phyloP scores from a whole-genome alignment of 30 jellyfish, hydroid and myxozoan genomes.

The Aurelia sp. region DNA sequence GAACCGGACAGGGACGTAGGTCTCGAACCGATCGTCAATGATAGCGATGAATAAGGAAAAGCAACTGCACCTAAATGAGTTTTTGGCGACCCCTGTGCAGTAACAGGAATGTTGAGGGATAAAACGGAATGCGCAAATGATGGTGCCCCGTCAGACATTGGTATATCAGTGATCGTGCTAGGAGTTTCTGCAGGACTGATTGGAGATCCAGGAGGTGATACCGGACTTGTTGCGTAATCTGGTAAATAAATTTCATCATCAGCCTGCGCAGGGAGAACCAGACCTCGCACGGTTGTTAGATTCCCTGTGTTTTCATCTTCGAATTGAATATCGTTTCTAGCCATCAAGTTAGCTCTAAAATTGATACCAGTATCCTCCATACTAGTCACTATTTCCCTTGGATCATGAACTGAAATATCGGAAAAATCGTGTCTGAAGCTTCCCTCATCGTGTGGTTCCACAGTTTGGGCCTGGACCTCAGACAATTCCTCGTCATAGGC shows the following conservation, averaged over 20 bases:
- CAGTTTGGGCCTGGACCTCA: not conserved
- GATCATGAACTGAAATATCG: not conserved
- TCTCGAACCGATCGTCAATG: conserved; percentile 73
- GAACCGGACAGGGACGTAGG: conserved; percentile 67
- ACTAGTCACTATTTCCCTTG: not conserved
- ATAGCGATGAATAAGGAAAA: conserved; percentile 89
- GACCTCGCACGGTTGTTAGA: not conserved
- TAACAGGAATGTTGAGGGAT: conserved; percentile 21
- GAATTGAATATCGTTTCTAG: not conserved
- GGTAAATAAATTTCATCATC: conserved; percentile 19
- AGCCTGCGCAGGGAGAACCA: conserved; percentile 14
- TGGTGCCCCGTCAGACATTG: conserved; percentile 14
- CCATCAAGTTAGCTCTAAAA: not conserved
- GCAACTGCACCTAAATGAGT: conserved; percentile 55
- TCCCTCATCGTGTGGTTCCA: not conserved
- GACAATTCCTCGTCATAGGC: not conserved
- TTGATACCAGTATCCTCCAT: not conserved
- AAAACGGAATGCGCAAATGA: conserved; percentile 57
- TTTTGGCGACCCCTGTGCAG: conserved; percentile 48
- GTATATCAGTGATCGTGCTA: not conserved
- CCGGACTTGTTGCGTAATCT: conserved; percentile 62
- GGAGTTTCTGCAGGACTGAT: conserved; percentile 56
- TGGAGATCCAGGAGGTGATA: conserved; percentile 97
- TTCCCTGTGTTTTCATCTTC: not conserved
- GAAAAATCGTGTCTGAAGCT: not conserved